phyloP scores from a whole-genome alignment of 2,113 vertebrate species.

The Xenopus borealis region DNA sequence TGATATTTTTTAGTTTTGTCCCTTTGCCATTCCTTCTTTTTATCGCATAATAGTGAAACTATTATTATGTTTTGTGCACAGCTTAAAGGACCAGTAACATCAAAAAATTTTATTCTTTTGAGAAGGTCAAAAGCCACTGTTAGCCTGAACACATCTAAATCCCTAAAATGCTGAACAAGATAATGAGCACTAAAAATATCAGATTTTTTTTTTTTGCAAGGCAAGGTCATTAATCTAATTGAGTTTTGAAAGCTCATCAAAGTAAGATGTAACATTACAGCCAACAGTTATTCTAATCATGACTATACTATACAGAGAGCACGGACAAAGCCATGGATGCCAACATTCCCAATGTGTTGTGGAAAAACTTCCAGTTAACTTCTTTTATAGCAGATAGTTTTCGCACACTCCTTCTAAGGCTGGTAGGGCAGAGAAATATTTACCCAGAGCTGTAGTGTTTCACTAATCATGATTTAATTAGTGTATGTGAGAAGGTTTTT shows the following conservation, averaged over 20 bases:
- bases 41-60: no score
- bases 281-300: neutral
- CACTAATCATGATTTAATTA: neutral
- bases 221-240: neutral
- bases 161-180: no score
- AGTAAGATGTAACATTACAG: neutral
- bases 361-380: neutral
- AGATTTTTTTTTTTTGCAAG: no score
- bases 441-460: neutral
- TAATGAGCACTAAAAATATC: no score
- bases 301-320: neutral
- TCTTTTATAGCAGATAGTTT: neutral
- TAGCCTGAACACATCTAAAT: no score
- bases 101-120: no score
- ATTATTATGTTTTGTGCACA: no score
- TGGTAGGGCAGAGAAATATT: neutral
- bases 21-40: no score
- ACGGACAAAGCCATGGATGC: neutral
- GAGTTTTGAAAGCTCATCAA: slow-evolving; percentile 1
- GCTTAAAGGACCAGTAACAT: no score
- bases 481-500: neutral
- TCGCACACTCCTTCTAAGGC: slow-evolving; percentile 8
- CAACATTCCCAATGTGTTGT: neutral
- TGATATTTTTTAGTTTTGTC: no score
- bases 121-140: no score